Evolutionary conservation across 2,113 vertebrate species (phyloP), one percentile per base, ranked within the genome.

Genomic region (Melanerpes aurifrons): DNA sequence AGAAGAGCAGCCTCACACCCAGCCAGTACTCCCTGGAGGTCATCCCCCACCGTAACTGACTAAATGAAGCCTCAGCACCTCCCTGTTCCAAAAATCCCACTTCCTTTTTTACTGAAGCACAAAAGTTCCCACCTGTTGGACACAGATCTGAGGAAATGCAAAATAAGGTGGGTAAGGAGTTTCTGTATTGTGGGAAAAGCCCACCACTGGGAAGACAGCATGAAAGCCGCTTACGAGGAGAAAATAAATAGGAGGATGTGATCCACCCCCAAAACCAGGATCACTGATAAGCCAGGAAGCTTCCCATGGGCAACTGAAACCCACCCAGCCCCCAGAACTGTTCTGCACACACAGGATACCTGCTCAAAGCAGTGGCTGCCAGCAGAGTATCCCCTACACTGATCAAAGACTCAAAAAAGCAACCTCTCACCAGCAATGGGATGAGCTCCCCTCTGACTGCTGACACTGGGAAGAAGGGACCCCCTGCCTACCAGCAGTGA

Each of bases 101-200:
- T 29, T 86, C 47, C 50, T 4, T 17, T 24, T 76, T 64, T 66
- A 57, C 48, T 62, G 45, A 61, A 86, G 80, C 59, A 81, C 62
- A 58, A 20, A 87, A 62, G 28, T 68, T 82, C n/a, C 37, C 66
- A 17, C 0, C 0, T 8, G 4, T 15, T 47, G 57, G n/a, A 70
- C 0, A 0, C 16, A 19, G 29, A 78, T 13, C 53, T 10, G 13
- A 32, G 58, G 61, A 92, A 91, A 81, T 5, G 6, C 18, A 15
- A 90, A 77, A 4, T 61, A 57, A 84, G 32, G 43, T 14, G 0
- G 61, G 19, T 19, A 62, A 47, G 45, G 22, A 70, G 43, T 26
- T 82, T 69, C 81, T 87, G 68, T 63, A 57, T 59, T 90, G 82
- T 57, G 68, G 48, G 59, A 45, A 82, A 89, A 93, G 74, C 32